Evolutionary conservation across 2,797 vertebrate genomes (phyloP).

Genomic region (Tokudaia tokunoshimensis): DNA sequence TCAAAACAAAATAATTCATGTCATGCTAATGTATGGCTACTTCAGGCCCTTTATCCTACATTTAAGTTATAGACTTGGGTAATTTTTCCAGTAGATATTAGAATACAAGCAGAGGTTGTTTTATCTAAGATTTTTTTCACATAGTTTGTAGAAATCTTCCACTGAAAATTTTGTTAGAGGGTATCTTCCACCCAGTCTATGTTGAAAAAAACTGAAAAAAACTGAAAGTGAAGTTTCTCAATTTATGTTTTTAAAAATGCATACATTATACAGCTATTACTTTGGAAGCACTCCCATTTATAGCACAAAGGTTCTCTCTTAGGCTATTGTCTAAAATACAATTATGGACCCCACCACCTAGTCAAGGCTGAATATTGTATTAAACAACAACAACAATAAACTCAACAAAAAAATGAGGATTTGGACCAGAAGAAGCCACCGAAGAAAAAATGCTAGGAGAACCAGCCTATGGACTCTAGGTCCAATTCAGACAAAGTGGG

Average conservation of each 20-base stretch:
- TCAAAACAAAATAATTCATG: conserved; percentile 76
- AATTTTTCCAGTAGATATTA: conserved; percentile 66
- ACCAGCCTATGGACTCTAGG: background rate
- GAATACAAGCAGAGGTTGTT: conserved; percentile 37
- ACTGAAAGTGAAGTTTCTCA: conserved; percentile 23
- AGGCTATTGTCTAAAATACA: background rate
- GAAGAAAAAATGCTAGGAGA: background rate
- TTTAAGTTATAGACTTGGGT: conserved; percentile 68
- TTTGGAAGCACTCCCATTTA: background rate
- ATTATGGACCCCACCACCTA: background rate
- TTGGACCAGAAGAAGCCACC: background rate
- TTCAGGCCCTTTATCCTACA: conserved; percentile 65
- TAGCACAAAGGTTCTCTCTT: background rate
- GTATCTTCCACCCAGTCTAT: background rate
- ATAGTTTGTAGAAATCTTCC: conserved; percentile 61
- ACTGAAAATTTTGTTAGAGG: conserved; percentile 22
- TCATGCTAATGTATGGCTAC: conserved; percentile 64
- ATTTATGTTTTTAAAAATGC: conserved; percentile 5
- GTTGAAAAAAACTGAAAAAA: background rate
- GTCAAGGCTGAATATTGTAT: background rate
- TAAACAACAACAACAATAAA: background rate
- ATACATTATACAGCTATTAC: background rate
- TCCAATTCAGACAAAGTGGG: background rate
- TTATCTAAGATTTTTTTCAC: conserved; percentile 62
- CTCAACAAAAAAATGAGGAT: background rate